Percentiles rank a stretch among this genome's conserved stretches.
Evolutionary conservation across 2,113 vertebrate species (phyloP).

Genomic region (Hemiprocne comata): DNA sequence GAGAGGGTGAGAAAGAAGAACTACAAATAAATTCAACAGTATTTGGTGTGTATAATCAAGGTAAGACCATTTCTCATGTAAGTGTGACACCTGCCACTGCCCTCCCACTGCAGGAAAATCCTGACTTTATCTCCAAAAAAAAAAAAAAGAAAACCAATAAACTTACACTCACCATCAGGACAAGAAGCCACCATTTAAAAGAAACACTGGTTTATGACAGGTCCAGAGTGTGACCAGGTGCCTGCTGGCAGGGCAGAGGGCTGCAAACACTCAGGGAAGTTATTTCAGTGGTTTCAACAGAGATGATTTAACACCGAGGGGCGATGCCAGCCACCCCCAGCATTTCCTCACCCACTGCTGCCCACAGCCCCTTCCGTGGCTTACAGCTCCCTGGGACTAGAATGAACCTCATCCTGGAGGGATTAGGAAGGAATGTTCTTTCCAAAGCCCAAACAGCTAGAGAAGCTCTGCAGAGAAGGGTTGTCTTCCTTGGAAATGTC

Average conservation of each 20-base stretch:
- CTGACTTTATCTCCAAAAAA: neutral
- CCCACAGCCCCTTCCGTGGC: neutral
- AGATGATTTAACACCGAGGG: fast-evolving
- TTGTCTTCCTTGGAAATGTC: neutral
- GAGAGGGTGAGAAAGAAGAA: neutral
- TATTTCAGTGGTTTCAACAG: neutral
- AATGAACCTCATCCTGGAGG: neutral
- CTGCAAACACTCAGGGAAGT: neutral
- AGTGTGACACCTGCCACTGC: neutral
- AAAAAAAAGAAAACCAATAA: neutral
- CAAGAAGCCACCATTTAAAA: neutral
- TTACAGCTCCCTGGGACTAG: neutral
- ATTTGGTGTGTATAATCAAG: neutral
- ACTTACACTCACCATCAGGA: neutral
- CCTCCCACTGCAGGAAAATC: neutral
- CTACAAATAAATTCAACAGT: neutral
- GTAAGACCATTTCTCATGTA: neutral
- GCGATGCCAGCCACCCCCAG: neutral
- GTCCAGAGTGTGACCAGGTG: fast-evolving
- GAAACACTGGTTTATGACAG: neutral
- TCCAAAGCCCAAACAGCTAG: neutral
- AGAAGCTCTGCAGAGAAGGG: neutral
- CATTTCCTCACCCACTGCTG: neutral
- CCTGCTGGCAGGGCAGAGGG: neutral
- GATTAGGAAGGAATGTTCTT: neutral